Conservation (phyloP, 2,113 vertebrate species). For the Saccopteryx leptura region DNA sequence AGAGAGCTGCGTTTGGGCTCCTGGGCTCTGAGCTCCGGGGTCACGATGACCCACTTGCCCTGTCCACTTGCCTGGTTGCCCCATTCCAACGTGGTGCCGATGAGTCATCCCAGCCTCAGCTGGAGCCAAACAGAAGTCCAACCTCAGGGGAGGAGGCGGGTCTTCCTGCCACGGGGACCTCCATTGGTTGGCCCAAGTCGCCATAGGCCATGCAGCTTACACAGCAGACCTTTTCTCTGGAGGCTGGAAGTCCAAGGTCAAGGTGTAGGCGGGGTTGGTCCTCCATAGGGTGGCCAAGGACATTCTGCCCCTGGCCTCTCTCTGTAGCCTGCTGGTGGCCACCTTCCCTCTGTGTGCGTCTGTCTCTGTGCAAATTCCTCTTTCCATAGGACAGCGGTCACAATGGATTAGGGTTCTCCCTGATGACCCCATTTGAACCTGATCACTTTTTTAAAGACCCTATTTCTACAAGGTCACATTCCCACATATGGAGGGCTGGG, state of each 20-base stretch:
- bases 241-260: not conserved
- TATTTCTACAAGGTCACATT: not conserved
- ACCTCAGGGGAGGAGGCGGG: accelerated
- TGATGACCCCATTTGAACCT: not conserved
- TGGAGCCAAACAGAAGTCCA: not conserved
- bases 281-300: not conserved
- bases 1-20: accelerated
- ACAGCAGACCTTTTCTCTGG: accelerated
- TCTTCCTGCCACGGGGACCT: no score
- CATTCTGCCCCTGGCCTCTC: no score
- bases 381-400: not conserved
- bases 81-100: not conserved
- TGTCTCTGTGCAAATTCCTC: not conserved
- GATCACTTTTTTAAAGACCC: not conserved
- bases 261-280: not conserved
- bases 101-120: not conserved
- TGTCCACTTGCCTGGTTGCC: not conserved
- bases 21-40: not conserved
- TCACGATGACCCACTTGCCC: no score
- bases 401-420: not conserved
- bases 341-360: accelerated
- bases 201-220: accelerated
- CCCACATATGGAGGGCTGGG: accelerated
- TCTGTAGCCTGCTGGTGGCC: not conserved
- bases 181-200: accelerated